Evolutionary conservation across 2,888 invertebrate species (phyloP).

Genomic region (Chloroclystis v-ata): DNA sequence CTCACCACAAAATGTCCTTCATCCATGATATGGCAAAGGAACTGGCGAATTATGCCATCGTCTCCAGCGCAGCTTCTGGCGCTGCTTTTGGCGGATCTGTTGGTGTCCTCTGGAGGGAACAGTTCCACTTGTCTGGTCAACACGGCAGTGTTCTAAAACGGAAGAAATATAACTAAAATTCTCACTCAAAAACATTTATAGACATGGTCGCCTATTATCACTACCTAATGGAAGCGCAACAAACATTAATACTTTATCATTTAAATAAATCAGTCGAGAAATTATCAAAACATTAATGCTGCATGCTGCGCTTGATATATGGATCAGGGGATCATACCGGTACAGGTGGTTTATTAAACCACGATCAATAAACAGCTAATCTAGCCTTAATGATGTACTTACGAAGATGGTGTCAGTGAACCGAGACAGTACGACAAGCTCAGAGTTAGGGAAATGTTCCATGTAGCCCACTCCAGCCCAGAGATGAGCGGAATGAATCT

Average conservation of each 20-base stretch:
- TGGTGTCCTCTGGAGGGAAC: slow-evolving; percentile 32
- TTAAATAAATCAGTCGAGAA: too few relatives aligned
- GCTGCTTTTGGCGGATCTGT: neutral
- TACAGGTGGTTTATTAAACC: neutral
- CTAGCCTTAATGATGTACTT: slow-evolving; percentile 30
- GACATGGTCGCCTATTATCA: too few relatives aligned
- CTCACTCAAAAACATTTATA: too few relatives aligned
- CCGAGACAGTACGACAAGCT: slow-evolving; percentile 30
- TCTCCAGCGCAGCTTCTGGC: slow-evolving; percentile 32
- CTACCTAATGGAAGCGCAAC: too few relatives aligned
- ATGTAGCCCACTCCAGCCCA: slow-evolving; percentile 57
- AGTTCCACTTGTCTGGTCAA: slow-evolving; percentile 41
- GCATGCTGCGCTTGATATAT: too few relatives aligned
- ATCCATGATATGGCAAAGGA: slow-evolving; percentile 37
- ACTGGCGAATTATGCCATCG: slow-evolving; percentile 11
- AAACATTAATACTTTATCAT: too few relatives aligned
- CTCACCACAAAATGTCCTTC: slow-evolving; percentile 34
- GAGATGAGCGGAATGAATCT: slow-evolving; percentile 53
- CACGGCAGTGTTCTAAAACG: slow-evolving; percentile 36
- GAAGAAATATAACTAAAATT: too few relatives aligned
- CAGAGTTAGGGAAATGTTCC: slow-evolving; percentile 41
- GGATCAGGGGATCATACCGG: too few relatives aligned
- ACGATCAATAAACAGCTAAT: neutral
- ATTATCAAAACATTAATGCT: too few relatives aligned
- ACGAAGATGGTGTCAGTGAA: slow-evolving; percentile 49